phyloP scores from a whole-genome alignment of 2,888 invertebrate species.

The Hofmannophila pseudospretella region DNA sequence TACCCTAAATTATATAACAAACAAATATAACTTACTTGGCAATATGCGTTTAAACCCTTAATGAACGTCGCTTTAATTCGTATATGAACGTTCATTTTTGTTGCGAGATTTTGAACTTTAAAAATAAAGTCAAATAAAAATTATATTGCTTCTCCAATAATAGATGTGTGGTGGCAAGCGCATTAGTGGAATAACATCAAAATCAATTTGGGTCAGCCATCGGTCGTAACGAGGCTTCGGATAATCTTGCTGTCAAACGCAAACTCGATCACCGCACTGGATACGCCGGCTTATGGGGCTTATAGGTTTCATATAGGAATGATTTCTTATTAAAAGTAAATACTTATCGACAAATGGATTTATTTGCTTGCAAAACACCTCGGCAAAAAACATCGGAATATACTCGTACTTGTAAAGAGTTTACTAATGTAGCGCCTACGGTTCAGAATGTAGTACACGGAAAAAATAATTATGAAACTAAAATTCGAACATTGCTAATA shows the following conservation, averaged over 20 bases:
- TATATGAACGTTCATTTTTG: no score
- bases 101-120: not conserved
- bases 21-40: no score
- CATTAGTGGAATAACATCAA: slow-evolving; percentile 14
- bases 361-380: not conserved
- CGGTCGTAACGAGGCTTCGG: slow-evolving; percentile 45
- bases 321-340: slow-evolving; percentile 1
- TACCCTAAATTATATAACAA: no score
- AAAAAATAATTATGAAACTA: not conserved
- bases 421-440: not conserved
- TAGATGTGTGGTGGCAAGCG: slow-evolving; percentile 4
- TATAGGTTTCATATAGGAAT: slow-evolving; percentile 1
- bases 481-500: not conserved
- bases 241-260: slow-evolving; percentile 63
- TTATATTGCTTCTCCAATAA: not conserved
- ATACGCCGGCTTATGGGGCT: slow-evolving; percentile 24
- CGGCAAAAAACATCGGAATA: no score
- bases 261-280: slow-evolving; percentile 40
- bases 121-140: no score
- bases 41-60: no score
- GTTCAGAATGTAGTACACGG: not conserved
- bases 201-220: slow-evolving; percentile 27
- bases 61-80: no score
- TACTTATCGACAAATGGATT: slow-evolving; percentile 1
- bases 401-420: no score